Percentiles rank a stretch among this genome's conserved stretches.
phyloP scores from a whole-genome alignment of 2,888 invertebrate genomes.

The Hymenopus coronatus region DNA sequence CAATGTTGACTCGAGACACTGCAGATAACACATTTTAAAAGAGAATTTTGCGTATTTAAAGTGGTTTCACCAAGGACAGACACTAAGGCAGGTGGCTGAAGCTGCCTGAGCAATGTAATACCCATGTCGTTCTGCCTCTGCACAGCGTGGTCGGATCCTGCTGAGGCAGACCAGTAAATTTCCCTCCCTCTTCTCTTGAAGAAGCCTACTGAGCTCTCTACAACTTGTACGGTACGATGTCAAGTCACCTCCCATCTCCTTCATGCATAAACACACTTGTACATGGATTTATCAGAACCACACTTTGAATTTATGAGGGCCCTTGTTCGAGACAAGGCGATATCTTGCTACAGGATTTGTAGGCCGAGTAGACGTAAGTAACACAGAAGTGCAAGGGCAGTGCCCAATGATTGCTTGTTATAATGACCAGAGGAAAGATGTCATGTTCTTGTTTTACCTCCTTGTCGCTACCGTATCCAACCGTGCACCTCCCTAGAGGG shows the following conservation, averaged over 20 bases:
- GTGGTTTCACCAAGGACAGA: not conserved
- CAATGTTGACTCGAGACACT: not conserved
- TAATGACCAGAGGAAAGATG: not conserved
- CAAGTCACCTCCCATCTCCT: not conserved
- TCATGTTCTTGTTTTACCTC: not conserved
- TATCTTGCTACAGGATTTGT: not conserved
- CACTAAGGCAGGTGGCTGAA: too few species aligned
- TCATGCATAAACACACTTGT: not conserved
- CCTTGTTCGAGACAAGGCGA: not conserved
- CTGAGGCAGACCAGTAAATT: constrained; percentile 18
- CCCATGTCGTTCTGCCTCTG: not conserved
- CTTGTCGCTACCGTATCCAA: not conserved
- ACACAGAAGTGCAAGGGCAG: not conserved
- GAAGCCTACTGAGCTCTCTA: not conserved
- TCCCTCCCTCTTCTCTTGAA: not conserved
- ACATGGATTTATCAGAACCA: not conserved
- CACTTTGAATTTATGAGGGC: not conserved
- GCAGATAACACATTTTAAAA: not conserved
- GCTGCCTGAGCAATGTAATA: not conserved
- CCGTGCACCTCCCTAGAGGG: not conserved
- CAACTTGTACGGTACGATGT: not conserved
- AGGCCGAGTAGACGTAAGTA: not conserved
- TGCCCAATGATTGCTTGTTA: not conserved
- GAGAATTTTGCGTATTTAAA: not conserved
- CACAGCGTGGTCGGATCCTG: not conserved